phyloP scores from a whole-genome alignment of 2,113 vertebrate species.

The Lycaon pictus region DNA sequence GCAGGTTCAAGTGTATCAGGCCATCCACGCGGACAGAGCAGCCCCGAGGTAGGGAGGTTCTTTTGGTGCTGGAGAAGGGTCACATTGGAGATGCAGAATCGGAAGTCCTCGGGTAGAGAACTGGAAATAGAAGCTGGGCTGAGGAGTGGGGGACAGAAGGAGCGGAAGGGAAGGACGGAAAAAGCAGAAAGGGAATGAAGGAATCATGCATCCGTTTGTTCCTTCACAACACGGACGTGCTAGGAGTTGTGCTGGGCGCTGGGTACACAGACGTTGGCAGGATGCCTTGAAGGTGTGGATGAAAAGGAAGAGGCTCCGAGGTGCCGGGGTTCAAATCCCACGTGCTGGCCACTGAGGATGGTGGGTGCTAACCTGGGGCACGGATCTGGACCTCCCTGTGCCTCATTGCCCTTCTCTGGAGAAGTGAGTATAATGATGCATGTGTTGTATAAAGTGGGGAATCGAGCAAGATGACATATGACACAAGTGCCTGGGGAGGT shows the following conservation, averaged over 20 bases:
- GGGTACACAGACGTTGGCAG: not conserved
- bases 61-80: not conserved
- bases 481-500: not conserved
- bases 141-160: not conserved
- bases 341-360: no score
- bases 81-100: not conserved
- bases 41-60: not conserved
- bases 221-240: not conserved
- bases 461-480: not conserved
- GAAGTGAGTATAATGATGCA: accelerated
- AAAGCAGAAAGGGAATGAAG: not conserved
- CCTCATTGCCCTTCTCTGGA: not conserved
- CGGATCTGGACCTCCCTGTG: no score
- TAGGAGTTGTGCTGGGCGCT: not conserved
- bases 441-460: no score
- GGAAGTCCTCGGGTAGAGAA: not conserved
- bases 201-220: not conserved
- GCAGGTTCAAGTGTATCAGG: not conserved
- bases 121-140: not conserved
- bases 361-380: no score
- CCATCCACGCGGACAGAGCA: not conserved
- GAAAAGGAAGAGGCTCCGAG: not conserved
- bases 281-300: not conserved
- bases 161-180: no score
- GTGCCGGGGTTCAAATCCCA: not conserved